phyloP scores from a whole-genome alignment of 2,888 invertebrate genomes.

The Acrobasis suavella region DNA sequence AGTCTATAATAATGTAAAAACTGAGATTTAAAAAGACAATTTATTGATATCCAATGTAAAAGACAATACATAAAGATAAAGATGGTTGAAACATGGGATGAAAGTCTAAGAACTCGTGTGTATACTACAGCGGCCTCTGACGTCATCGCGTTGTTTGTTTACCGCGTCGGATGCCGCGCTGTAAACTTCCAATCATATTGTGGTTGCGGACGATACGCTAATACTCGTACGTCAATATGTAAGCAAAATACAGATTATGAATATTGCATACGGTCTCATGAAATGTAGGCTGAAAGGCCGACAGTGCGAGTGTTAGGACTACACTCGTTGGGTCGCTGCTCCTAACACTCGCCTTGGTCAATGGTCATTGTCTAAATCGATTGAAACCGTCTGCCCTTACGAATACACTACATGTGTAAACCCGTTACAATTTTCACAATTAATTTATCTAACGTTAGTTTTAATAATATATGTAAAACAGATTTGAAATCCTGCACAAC shows the following conservation, averaged over 20 bases:
- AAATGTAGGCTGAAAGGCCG: not conserved
- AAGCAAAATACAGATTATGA: conserved; percentile 30
- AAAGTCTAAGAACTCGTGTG: conserved; percentile 13
- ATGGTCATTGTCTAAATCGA: no score
- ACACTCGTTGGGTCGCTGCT: no score
- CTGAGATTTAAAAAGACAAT: no score
- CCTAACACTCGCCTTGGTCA: no score
- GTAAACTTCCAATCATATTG: conserved; percentile 74
- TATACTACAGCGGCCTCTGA: conserved; percentile 43
- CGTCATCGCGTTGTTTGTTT: conserved; percentile 71
- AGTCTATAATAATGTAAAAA: no score
- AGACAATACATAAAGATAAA: not conserved
- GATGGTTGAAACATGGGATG: not conserved
- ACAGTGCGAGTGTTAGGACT: no score
- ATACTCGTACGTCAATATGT: conserved; percentile 47
- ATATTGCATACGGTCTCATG: not conserved
- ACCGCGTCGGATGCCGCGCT: conserved; percentile 63
- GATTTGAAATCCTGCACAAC: conserved; percentile 15
- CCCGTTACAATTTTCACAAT: no score
- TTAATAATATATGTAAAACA: no score
- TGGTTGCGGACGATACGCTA: conserved; percentile 46
- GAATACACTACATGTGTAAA: no score
- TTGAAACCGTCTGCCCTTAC: no score
- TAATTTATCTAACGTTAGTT: no score
- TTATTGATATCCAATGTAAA: no score